Evolutionary conservation across 2,888 invertebrate genomes (phyloP).

Genomic region (Gisinianus flammeolus): DNA sequence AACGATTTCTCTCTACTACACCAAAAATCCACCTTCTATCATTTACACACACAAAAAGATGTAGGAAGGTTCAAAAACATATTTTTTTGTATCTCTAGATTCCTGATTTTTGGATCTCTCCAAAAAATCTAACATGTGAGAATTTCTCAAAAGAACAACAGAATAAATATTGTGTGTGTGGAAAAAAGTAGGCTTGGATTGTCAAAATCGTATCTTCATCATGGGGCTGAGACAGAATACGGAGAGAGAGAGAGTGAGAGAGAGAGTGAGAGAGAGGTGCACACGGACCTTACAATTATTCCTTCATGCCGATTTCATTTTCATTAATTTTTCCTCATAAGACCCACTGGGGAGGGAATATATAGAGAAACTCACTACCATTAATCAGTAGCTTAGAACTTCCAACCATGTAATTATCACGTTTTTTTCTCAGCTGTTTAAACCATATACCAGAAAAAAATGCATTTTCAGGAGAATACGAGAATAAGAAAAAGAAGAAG

Average conservation of each 20-base stretch:
- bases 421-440: conserved; percentile 13
- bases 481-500: too few relatives aligned
- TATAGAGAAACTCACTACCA: conserved; percentile 28
- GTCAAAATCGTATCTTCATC: too few relatives aligned
- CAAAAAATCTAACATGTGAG: background rate
- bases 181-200: too few relatives aligned
- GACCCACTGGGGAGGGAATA: conserved; percentile 1
- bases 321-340: conserved; percentile 33
- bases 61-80: background rate
- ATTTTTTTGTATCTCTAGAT: background rate
- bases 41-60: background rate
- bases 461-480: too few relatives aligned
- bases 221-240: too few relatives aligned
- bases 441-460: too few relatives aligned
- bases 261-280: background rate
- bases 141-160: background rate
- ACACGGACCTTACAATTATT: conserved; percentile 25
- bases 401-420: conserved; percentile 37
- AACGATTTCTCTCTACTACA: background rate
- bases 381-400: conserved; percentile 40
- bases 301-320: conserved; percentile 35
- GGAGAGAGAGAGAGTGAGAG: background rate
- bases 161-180: too few relatives aligned
- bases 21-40: background rate
- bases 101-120: background rate